These are phyloP conservation scores for Phocides pigmalion DNA, from an alignment of 1,140 invertebrate species.

Conservation along the genomic window DNA sequence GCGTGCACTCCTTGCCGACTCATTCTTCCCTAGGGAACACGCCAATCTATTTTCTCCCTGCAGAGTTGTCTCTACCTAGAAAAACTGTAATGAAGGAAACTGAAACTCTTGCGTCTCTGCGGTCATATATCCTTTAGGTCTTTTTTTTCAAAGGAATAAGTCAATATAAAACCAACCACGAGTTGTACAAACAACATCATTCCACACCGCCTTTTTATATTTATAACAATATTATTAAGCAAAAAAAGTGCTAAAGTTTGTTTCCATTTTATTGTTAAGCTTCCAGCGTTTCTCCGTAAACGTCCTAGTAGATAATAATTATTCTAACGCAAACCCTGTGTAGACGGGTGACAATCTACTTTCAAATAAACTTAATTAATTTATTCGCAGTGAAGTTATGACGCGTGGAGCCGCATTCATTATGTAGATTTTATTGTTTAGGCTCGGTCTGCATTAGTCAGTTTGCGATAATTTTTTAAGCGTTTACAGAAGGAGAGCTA, in stretches of 20 bases:
- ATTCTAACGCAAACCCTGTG: constrained; percentile 17
- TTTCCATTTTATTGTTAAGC: not conserved
- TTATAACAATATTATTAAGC: too few relatives aligned
- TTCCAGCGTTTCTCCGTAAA: not conserved
- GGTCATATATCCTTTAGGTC: too few relatives aligned
- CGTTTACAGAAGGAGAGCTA: too few relatives aligned
- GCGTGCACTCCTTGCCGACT: constrained; percentile 48
- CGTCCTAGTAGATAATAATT: constrained; percentile 25
- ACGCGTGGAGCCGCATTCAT: constrained; percentile 62
- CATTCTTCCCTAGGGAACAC: constrained; percentile 55
- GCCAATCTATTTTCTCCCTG: constrained; percentile 58
- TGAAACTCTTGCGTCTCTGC: too few relatives aligned
- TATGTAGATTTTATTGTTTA: constrained; percentile 52
- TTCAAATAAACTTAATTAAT: constrained; percentile 63
- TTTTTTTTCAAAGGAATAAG: too few relatives aligned
- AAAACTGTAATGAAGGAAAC: not conserved
- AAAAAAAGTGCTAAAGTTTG: too few relatives aligned
- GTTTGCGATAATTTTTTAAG: not conserved
- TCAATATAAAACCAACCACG: too few relatives aligned
- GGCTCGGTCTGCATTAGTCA: constrained; percentile 19
- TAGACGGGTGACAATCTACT: constrained; percentile 44
- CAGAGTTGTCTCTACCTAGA: not conserved
- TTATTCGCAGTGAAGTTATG: constrained; percentile 61
- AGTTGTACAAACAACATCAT: too few relatives aligned
- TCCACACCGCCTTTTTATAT: too few relatives aligned